Evolutionary conservation across 1,140 invertebrate genomes (phyloP), one percentile per base, ranked within the genome.

Genomic region (Apis cerana): DNA sequence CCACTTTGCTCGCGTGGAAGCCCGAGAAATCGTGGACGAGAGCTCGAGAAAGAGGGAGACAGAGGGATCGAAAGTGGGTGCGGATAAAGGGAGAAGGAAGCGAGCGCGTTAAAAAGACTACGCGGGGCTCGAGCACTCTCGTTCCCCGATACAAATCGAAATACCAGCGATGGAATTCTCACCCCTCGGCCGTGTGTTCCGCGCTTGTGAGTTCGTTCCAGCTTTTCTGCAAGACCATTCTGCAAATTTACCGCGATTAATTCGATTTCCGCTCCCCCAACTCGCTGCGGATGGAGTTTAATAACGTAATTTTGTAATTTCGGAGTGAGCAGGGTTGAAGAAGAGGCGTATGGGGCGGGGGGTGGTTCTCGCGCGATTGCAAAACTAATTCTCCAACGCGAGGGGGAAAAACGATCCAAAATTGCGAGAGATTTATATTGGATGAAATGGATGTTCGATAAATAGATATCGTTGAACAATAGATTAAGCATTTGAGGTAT

Each of bases 1-100:
- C 85, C 78, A 33, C 61, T 81, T 82, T 84, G 70, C 82, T 87
- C 74, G 80, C 70, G 75, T 85, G 78, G 85, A 87, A 88, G 85
- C 85, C 82, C 78, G 71, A 88, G 82, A 84, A 88, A 83, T 87
- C 82, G 74, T 86, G 56, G 75, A 61, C 72, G 64, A 83, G 74
- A 33, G 61, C 65, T 77, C 58, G 61, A 19, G 58, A 12, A 0
- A 33, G 12, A 61, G 1, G n/a, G 54, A 56, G 15, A 17, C 54
- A 15, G 27, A 11, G 56, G 48, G 8, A 58, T 27, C 43, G 52
- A 56, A 8, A 19, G 10, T 54, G 10, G 2, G 13, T 56, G 17
- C 27, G 50, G 33, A 43, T 43, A 43, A 4, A n/a, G 19, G 12
- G 12, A 9, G 67, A 56, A 52, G 19, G 61, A 68, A 27, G 23